Percentiles rank a stretch among this genome's conserved stretches.
phyloP scores from a whole-genome alignment of 1,140 invertebrate genomes.

The Caenorhabditis brenneri region DNA sequence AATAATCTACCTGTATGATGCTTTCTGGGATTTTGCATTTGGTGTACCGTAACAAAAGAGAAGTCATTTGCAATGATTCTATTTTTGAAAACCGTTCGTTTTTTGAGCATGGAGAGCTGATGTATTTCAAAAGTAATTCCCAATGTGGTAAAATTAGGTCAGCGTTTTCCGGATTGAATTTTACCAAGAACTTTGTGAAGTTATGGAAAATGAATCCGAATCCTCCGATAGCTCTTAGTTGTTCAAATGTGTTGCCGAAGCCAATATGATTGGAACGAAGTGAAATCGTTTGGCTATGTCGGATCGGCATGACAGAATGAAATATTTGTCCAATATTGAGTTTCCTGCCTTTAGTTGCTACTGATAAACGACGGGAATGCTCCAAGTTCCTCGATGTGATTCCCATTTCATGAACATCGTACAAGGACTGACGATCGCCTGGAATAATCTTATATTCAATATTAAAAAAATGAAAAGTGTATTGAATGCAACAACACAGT shows the following conservation, averaged over 20 bases:
- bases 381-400: not conserved
- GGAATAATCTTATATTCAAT: not conserved
- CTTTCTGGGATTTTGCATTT: not conserved
- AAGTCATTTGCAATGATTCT: not conserved
- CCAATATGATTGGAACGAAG: not conserved
- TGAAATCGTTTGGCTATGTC: not conserved
- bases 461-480: not conserved
- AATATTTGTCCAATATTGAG: constrained; percentile 24
- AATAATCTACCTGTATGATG: not conserved
- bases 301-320: not conserved
- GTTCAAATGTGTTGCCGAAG: not conserved
- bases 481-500: too few relatives aligned
- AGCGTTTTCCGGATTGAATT: not conserved
- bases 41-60: not conserved
- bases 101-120: not conserved
- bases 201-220: not conserved
- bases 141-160: not conserved
- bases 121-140: not conserved
- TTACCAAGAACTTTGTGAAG: not conserved
- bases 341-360: not conserved
- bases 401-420: not conserved
- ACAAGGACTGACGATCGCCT: not conserved
- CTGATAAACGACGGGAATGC: not conserved
- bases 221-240: not conserved
- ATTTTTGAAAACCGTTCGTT: not conserved